Evolutionary conservation across 1,140 invertebrate genomes (phyloP).

Genomic region (Planococcus citri): DNA sequence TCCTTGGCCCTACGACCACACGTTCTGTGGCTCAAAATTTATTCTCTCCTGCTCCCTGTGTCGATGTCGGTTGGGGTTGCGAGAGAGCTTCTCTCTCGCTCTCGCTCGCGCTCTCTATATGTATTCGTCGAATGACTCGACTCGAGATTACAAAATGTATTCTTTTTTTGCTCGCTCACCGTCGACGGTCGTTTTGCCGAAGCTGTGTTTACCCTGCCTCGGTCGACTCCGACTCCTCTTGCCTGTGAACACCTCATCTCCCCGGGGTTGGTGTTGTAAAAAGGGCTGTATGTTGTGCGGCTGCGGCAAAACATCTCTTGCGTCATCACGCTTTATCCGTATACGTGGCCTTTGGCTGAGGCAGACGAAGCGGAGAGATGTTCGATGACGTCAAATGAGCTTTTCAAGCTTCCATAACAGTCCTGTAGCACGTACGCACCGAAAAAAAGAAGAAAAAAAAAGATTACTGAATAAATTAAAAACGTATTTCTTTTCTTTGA

Average conservation of each 20-base stretch:
- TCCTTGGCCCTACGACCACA: background rate
- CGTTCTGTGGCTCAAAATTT: background rate
- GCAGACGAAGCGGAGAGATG: background rate
- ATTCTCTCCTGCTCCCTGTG: no score
- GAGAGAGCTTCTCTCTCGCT: no score
- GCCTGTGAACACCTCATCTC: no score
- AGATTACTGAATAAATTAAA: background rate
- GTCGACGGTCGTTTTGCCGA: no score
- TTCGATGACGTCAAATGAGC: background rate
- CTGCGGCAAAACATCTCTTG: background rate
- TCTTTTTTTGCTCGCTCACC: background rate
- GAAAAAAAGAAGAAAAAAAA: background rate
- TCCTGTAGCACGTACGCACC: background rate
- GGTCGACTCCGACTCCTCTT: no score
- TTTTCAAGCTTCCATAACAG: background rate
- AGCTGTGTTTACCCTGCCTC: no score
- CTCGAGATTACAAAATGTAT: background rate
- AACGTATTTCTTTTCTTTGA: background rate
- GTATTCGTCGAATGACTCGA: no score
- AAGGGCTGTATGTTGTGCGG: background rate
- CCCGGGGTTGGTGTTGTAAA: no score
- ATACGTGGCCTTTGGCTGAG: background rate
- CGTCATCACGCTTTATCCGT: background rate
- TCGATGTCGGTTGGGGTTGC: no score
- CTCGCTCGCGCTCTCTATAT: no score